Evolutionary conservation across 2,797 vertebrate genomes (phyloP), one percentile per base, ranked within the genome.

Genomic region (Monodelphis domestica): DNA sequence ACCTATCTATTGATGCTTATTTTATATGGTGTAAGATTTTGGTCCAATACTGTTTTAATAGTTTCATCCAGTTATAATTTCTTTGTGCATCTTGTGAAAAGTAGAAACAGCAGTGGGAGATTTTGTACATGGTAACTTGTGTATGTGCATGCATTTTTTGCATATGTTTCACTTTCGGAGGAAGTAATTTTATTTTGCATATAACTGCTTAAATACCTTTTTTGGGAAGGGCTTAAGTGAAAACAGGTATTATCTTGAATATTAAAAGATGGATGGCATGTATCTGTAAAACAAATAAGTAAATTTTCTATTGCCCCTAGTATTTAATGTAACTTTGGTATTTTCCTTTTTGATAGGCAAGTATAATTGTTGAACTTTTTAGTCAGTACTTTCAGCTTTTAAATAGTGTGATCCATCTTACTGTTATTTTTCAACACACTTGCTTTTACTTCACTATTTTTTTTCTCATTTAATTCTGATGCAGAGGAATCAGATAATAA

Each of bases 381-480:
- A 95, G 38, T 94, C 89, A 89, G 70, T 33, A 88, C 57, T 92
- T 95, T 91, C 21, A 92, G 45, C 11, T 70, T 26, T 93, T 92
- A 70, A 12, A 56, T 91, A 57, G 28, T 93, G 10, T 70, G 92
- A 59, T 94, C 70, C 38, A 78, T 97, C 50, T 96, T 88, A 94
- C 94, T 94, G 90, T 50, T 51, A 92, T 53, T 94, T 94, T 78
- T 93, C 38, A 96, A 0, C 50, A 78, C 38, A 11, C 6, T 78
- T 78, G 38, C 9, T 59, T 95, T 24, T 78, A 89, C 21, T 57
- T 92, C n/a, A 52, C 89, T 90, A 33, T 93, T 92, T 96, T 93
- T 95, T 87, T 90, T 88, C 90, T 6, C 89, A 55, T 57, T 89
- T 92, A 94, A 54, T 55, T 95, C 12, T 95, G 94, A 92, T 70